Conservation (phyloP, 2,113 vertebrate genomes). For the Lota lota region DNA sequence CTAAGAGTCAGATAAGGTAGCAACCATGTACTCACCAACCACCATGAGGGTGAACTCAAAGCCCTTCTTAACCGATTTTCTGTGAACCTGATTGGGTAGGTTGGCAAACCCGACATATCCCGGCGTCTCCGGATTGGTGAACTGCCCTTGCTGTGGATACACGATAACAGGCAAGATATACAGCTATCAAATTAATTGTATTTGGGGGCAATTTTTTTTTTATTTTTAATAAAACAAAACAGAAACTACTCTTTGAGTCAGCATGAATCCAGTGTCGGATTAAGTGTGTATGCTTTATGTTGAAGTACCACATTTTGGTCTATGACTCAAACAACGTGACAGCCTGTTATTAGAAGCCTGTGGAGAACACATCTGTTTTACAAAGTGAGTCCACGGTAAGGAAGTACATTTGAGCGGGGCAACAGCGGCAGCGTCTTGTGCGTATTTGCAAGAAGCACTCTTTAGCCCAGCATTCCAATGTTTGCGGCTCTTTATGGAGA, state of each 20-base stretch:
- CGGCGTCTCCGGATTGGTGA: conserved; percentile 94
- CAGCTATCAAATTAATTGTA: background rate
- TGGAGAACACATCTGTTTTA: conserved; percentile 18
- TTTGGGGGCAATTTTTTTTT: background rate
- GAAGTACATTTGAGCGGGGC: too few species aligned
- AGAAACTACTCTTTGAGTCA: background rate
- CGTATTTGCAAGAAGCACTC: conserved; percentile 29
- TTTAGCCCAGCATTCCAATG: conserved; percentile 14
- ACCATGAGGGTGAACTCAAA: conserved; percentile 99
- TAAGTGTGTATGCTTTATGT: background rate
- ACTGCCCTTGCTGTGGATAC: conserved; percentile 82
- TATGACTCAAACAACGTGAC: background rate
- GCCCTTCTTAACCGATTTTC: conserved; percentile 97
- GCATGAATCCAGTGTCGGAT: conserved; percentile 2
- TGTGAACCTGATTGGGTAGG: conserved; percentile 97
- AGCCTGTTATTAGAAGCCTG: conserved; percentile 1
- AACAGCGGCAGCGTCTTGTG: background rate
- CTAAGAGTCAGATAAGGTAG: background rate
- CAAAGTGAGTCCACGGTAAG: too few species aligned
- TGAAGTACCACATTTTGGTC: too few species aligned
- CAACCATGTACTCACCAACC: conserved; percentile 83
- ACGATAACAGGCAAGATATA: background rate
- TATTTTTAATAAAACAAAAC: background rate
- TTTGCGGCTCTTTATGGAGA: conserved; percentile 26
- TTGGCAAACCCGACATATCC: conserved; percentile 98